Conservation (phyloP, 2,113 vertebrate species). For the Mungos mungo region DNA sequence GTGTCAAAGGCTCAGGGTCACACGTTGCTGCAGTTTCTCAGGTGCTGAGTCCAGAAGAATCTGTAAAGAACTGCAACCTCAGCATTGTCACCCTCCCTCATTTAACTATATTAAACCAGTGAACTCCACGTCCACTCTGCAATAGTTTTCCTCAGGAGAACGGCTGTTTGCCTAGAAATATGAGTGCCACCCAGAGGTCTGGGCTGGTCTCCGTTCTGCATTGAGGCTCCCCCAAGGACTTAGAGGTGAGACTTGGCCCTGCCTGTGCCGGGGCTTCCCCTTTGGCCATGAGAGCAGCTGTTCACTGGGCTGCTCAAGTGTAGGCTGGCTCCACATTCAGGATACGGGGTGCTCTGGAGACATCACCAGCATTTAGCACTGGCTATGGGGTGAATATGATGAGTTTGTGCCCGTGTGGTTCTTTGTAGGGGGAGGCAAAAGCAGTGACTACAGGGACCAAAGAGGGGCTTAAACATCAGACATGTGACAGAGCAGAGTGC, state of each 20-base stretch:
- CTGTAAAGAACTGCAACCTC: neutral
- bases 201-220: neutral
- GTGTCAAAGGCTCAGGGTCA: neutral
- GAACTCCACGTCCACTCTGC: neutral
- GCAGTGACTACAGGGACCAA: neutral
- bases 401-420: neutral
- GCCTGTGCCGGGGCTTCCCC: neutral
- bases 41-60: slow-evolving; percentile 4
- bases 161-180: neutral
- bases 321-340: neutral
- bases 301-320: neutral
- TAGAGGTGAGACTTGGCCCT: neutral
- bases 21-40: neutral
- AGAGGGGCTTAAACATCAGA: neutral
- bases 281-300: neutral
- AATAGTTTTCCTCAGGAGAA: neutral
- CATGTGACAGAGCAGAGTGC: neutral
- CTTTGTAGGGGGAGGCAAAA: neutral
- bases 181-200: neutral
- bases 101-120: neutral
- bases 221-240: neutral
- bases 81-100: neutral
- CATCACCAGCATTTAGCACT: neutral
- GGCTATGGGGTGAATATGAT: neutral
- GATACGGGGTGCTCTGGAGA: neutral